These are phyloP conservation scores for Sinocyclocheilus maitianheensis DNA, from an alignment of 2,113 vertebrate genomes.

Conservation along the genomic window DNA sequence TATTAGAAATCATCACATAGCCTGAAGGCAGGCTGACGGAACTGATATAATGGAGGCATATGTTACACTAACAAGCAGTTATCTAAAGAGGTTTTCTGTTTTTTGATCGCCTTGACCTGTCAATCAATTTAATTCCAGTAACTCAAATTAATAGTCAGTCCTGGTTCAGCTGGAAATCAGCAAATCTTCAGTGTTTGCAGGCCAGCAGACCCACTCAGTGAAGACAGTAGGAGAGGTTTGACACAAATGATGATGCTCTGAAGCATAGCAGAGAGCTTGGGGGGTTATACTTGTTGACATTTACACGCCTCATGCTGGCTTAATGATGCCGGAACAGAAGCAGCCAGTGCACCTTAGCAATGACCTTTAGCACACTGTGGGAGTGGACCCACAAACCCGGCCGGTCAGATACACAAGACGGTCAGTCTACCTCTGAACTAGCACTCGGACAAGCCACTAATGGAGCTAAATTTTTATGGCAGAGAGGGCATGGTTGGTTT, in stretches of 20 bases:
- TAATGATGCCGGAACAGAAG: constrained; percentile 39
- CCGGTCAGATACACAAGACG: background rate
- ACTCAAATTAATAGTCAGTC: background rate
- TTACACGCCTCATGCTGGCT: constrained; percentile 42
- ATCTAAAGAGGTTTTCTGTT: background rate
- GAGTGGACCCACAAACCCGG: constrained; percentile 28
- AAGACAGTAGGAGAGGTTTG: background rate
- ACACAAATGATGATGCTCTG: constrained; percentile 39
- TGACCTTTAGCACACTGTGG: constrained; percentile 49
- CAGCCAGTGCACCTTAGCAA: constrained; percentile 27
- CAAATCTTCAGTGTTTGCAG: background rate
- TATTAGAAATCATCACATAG: constrained; percentile 14
- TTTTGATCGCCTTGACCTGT: background rate
- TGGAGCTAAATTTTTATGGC: constrained; percentile 6
- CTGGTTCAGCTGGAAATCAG: background rate
- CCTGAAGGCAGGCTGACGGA: background rate
- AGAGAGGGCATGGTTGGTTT: background rate
- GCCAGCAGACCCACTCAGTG: background rate
- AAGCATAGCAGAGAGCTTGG: constrained; percentile 3
- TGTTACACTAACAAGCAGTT: constrained; percentile 1
- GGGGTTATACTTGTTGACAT: constrained; percentile 44
- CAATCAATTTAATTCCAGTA: background rate
- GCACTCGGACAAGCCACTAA: background rate
- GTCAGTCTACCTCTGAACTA: constrained; percentile 1
- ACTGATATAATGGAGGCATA: background rate